A percentile compares a stretch with the other conserved stretches of the same genome.
phyloP scores from a whole-genome alignment of 2,888 invertebrate species.

The Parnassius smintheus region DNA sequence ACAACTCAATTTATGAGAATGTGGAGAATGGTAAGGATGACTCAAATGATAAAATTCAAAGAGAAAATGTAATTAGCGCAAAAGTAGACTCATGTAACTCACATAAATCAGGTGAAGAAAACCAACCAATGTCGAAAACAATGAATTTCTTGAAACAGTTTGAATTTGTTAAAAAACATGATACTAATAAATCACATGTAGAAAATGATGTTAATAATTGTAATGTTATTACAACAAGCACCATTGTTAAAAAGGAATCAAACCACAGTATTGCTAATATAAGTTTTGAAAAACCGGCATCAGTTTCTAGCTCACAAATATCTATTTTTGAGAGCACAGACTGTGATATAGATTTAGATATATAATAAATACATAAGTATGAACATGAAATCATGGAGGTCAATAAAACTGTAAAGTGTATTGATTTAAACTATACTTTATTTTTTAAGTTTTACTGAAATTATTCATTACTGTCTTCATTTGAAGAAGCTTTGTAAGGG shows the following conservation, averaged over 20 bases:
- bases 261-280: conserved; percentile 35
- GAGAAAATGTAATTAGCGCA: conserved; percentile 18
- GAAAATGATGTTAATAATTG: conserved; percentile 40
- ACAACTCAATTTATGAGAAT: conserved; percentile 17
- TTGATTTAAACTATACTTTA: conserved; percentile 30
- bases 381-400: conserved; percentile 15
- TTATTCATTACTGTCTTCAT: conserved; percentile 37
- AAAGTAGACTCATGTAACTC: conserved; percentile 14
- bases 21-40: conserved; percentile 3
- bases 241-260: conserved; percentile 37
- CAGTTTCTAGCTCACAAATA: conserved; percentile 57
- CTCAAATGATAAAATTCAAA: conserved; percentile 14
- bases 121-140: conserved; percentile 35
- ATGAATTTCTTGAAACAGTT: conserved; percentile 61
- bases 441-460: conserved; percentile 26
- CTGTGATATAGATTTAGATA: conserved; percentile 77
- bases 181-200: conserved; percentile 53
- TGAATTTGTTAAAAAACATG: conserved; percentile 53
- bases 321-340: conserved; percentile 77
- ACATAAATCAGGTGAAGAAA: conserved; percentile 6
- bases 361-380: conserved; percentile 41
- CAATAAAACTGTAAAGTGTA: background rate
- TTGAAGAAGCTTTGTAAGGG: conserved; percentile 60
- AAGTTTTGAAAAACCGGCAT: conserved; percentile 33
- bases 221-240: conserved; percentile 31